These are phyloP conservation scores for Rallus limicola DNA, from an alignment of 2,113 vertebrate species.

Conservation along the genomic window DNA sequence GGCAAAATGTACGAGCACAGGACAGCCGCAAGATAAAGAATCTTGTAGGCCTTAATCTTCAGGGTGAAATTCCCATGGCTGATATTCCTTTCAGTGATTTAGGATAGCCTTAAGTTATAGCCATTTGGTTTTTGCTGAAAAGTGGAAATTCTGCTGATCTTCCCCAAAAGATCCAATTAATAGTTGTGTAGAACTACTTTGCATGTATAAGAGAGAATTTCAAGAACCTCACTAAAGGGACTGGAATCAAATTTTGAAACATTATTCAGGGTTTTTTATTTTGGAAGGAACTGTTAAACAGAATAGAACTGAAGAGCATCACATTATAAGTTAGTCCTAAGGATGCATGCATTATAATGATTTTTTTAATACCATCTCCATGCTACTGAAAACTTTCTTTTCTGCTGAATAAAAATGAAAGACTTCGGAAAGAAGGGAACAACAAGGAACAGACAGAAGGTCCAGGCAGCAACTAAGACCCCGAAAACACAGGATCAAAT, in stretches of 20 bases:
- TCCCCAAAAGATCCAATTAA: conserved; percentile 16
- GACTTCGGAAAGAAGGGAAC: background rate
- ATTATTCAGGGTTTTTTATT: background rate
- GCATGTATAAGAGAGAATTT: background rate
- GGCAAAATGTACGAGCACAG: accelerated
- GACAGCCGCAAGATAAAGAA: background rate
- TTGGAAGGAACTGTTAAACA: background rate
- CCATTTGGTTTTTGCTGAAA: background rate
- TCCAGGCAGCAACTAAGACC: background rate
- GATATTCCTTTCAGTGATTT: background rate
- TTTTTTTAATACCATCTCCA: background rate
- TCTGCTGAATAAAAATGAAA: background rate
- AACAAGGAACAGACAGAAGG: background rate
- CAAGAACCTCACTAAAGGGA: background rate
- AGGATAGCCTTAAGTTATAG: background rate
- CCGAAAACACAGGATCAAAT: background rate
- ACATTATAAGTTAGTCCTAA: background rate
- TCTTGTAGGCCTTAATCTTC: background rate
- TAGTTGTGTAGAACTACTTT: background rate
- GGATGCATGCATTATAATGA: background rate
- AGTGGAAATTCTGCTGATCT: background rate
- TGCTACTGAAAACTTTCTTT: background rate
- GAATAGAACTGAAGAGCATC: background rate
- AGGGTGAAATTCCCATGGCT: background rate
- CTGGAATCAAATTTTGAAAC: background rate